Evolutionary conservation across 2,888 invertebrate genomes (phyloP).

Genomic region (Sisyra terminalis): DNA sequence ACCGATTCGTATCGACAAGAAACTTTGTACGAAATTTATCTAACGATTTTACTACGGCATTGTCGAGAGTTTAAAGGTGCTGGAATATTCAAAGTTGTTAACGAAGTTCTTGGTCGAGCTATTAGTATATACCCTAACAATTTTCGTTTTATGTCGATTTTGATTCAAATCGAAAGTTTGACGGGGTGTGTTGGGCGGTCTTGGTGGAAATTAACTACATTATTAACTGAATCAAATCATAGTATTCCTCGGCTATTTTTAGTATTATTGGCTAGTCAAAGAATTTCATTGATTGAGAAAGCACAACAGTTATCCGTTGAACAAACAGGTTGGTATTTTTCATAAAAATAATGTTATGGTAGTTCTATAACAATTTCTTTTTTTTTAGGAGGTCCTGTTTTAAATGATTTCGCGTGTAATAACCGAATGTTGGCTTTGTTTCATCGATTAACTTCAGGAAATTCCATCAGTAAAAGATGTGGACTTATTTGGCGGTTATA

Average conservation of each 20-base stretch:
- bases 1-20: slow-evolving; percentile 22
- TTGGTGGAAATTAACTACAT: slow-evolving; percentile 34
- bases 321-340: neutral
- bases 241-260: slow-evolving; percentile 30
- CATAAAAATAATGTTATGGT: neutral
- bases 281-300: slow-evolving; percentile 17
- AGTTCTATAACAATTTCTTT: slow-evolving; percentile 2
- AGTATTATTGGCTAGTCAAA: slow-evolving; percentile 26
- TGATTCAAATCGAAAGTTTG: slow-evolving; percentile 30
- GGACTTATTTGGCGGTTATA: slow-evolving; percentile 46
- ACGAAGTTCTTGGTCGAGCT: slow-evolving; percentile 24
- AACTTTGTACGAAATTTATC: slow-evolving; percentile 27
- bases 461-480: slow-evolving; percentile 28
- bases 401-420: slow-evolving; percentile 18
- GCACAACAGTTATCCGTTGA: neutral
- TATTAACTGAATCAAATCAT: slow-evolving; percentile 27
- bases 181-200: slow-evolving; percentile 26
- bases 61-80: slow-evolving; percentile 20
- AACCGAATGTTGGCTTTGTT: slow-evolving; percentile 24
- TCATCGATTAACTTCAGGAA: slow-evolving; percentile 19
- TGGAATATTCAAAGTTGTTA: slow-evolving; percentile 25
- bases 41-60: slow-evolving; percentile 23
- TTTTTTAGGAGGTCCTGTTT: slow-evolving; percentile 18
- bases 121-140: slow-evolving; percentile 34
- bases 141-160: slow-evolving; percentile 32